phyloP scores from a whole-genome alignment of 1,140 invertebrate species.

The Euwallacea fornicatus region DNA sequence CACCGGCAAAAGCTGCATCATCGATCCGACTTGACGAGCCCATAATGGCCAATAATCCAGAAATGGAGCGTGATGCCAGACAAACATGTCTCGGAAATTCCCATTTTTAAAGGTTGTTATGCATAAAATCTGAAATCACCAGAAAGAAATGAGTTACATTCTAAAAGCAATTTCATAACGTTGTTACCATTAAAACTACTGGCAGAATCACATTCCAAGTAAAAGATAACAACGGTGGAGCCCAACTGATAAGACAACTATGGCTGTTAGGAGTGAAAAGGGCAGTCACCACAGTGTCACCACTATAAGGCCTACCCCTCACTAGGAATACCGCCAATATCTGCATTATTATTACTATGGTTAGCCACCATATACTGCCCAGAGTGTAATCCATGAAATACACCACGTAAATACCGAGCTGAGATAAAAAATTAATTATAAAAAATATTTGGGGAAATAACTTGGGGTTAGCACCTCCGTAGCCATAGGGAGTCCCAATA shows the following conservation, averaged over 20 bases:
- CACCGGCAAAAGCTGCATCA: constrained; percentile 76
- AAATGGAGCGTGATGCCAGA: constrained; percentile 62
- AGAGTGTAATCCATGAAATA: constrained; percentile 84
- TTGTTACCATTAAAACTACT: constrained; percentile 70
- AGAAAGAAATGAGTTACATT: not conserved
- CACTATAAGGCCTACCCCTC: constrained; percentile 79
- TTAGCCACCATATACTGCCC: constrained; percentile 84
- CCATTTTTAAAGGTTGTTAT: constrained; percentile 77
- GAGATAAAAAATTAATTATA: constrained; percentile 41
- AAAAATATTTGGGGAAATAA: constrained; percentile 28
- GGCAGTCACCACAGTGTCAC: constrained; percentile 77
- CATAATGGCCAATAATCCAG: constrained; percentile 72
- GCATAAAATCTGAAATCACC: constrained; percentile 65
- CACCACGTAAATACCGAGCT: constrained; percentile 81
- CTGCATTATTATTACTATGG: constrained; percentile 75
- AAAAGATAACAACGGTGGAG: constrained; percentile 76
- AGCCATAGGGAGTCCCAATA: constrained; percentile 83
- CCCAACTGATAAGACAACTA: constrained; percentile 60
- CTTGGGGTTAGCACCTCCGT: constrained; percentile 70
- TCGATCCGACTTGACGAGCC: constrained; percentile 74
- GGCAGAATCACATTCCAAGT: constrained; percentile 86
- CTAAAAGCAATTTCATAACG: not conserved
- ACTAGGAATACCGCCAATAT: constrained; percentile 80
- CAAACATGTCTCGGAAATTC: constrained; percentile 71
- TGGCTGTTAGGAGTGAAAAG: constrained; percentile 60